phyloP scores from a whole-genome alignment of 2,888 invertebrate species.

The Antitype chi region DNA sequence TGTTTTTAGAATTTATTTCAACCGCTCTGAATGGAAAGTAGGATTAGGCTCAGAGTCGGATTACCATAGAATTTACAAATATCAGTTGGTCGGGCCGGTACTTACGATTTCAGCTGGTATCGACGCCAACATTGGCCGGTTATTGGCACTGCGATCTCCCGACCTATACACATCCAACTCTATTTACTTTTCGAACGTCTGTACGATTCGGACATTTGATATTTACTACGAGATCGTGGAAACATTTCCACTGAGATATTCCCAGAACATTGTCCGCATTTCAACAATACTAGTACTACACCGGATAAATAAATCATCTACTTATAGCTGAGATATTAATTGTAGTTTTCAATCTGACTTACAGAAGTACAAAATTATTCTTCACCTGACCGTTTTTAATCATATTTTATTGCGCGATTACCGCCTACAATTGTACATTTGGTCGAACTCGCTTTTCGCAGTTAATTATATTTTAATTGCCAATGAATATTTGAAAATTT shows the following conservation, averaged over 20 bases:
- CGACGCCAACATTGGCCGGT: slow-evolving; percentile 51
- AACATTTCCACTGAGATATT: slow-evolving; percentile 72
- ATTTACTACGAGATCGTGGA: slow-evolving; percentile 74
- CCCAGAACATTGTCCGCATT: slow-evolving; percentile 55
- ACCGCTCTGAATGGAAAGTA: slow-evolving; percentile 56
- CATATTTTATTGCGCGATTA: slow-evolving; percentile 55
- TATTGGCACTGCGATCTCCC: slow-evolving; percentile 71
- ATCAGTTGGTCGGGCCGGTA: slow-evolving; percentile 52
- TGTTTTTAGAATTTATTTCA: slow-evolving; percentile 65
- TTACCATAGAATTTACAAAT: slow-evolving; percentile 64
- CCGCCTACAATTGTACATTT: slow-evolving; percentile 48
- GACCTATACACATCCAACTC: slow-evolving; percentile 73
- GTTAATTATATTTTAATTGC: slow-evolving; percentile 64
- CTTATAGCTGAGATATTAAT: slow-evolving; percentile 15
- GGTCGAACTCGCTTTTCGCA: slow-evolving; percentile 36
- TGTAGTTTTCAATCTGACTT: slow-evolving; percentile 42
- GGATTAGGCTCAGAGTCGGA: slow-evolving; percentile 53
- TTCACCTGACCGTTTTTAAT: slow-evolving; percentile 41
- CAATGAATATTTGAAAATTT: slow-evolving; percentile 63
- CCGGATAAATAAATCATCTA: slow-evolving; percentile 16
- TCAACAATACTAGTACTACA: slow-evolving; percentile 40
- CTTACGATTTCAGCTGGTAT: slow-evolving; percentile 57
- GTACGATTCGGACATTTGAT: slow-evolving; percentile 74
- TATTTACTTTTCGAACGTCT: slow-evolving; percentile 73
- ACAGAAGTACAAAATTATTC: slow-evolving; percentile 36